Base-by-base conservation (phyloP, 2,888 invertebrate genomes). In the Helobdella robusta region DNA sequence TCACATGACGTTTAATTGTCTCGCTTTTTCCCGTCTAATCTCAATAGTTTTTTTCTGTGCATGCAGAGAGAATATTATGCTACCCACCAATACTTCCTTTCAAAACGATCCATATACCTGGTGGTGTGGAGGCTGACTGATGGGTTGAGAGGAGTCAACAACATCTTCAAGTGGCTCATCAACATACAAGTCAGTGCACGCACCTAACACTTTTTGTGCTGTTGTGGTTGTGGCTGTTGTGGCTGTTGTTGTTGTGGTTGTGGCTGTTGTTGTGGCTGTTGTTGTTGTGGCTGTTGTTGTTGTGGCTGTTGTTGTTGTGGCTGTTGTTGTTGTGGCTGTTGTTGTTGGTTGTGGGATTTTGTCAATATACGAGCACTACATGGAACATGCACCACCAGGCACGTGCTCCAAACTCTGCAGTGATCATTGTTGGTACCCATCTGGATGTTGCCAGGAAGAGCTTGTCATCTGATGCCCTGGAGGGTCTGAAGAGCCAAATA, bases 71-170 rank as follows among this genome's bases (percentile, higher is more conserved):
- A 98, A 76, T 95, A 97, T 78, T 97, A 97, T 79, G 91, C 95
- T 0, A 97, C 97, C 0, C 97, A 97, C 83, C 95, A 97, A 78
- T 98, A 98, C 80, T 98, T 98, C 79, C 82, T 98, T 56, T 94
- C 95, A 0, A 89, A 92, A 68, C 84, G 97, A 18, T 92, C 94
- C 28, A 82, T 98, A 40, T 98, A 95, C 79, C 82, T 98, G 64
- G 95, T 97, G 0, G 85, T 95, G 2, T 98, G 97, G 95, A 86
- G 87, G 73, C 63, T 94, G 63, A 87, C 87, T 0, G 94, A 95
- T 73, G 97, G 97, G 0, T 85, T 90, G 75, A 84, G 85, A 72
- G 97, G 94, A 0, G 85, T 98, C 18, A 87, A 88, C 20, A 89
- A 89, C 72, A 89, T 98, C 32, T 83, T 91, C 50, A 88, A 91